Evolutionary conservation across 2,888 invertebrate species (phyloP), one percentile per base, ranked within the genome.

Genomic region (Chirona hameri): DNA sequence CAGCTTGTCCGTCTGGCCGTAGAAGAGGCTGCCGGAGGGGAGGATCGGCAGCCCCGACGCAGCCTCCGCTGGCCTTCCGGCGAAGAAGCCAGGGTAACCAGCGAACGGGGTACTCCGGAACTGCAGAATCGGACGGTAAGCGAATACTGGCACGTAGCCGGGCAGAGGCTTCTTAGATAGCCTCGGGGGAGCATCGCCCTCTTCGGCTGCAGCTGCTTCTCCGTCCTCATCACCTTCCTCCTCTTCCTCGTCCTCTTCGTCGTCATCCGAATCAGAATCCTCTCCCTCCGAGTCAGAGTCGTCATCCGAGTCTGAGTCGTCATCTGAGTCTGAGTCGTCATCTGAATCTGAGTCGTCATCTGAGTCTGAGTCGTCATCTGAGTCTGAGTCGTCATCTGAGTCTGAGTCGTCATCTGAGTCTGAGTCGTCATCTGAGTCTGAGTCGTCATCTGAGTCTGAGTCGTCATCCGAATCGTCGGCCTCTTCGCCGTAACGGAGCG

Each of bases 131-230:
- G 27, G 65, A 1, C 65, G n/a, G 65, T 65, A 65, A n/a, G 65
- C 65, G 27, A n/a, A 65, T 7, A 65, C 65, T n/a, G 65, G 65
- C n/a, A 27, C 65, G 65, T 65, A 65, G 65, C 65, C 65, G n/a
- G 65, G n/a, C 27, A 24, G 65, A 5, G 65, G n/a, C n/a, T 10
- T n/a, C 10, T 27, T 27, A 0, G 27, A n/a, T 1, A 65, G 65
- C 10, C 65, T 5, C n/a, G 9, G n/a, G 10, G 12, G 10, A 24
- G 10, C 7, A 7, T 12, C 27, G n/a, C 12, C 65, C n/a, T 27
- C n/a, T n/a, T 27, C 65, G 10, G 24, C 65, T n/a, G 24, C 65
- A n/a, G 10, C 65, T 27, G 24, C 65, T n/a, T n/a, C 65, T 12
- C n/a, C 65, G n/a, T 65, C 65, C 1, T 60, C 60, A 7, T 60